phyloP scores from a whole-genome alignment of 2,888 invertebrate genomes.

The Drosophila aldrichi region DNA sequence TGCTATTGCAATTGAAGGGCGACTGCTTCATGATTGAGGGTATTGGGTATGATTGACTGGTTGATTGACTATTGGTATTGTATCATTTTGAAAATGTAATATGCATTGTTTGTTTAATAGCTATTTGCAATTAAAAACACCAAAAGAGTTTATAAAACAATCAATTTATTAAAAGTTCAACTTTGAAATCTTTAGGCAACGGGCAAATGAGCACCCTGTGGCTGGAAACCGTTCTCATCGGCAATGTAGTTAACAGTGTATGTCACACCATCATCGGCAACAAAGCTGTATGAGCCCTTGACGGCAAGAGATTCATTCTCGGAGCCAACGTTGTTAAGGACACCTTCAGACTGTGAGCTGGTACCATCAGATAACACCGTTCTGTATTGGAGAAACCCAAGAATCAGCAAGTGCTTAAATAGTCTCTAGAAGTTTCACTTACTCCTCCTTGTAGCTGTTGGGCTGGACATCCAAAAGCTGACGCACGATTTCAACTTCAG shows the following conservation, averaged over 20 bases:
- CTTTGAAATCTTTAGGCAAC: neutral
- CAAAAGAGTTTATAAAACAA: neutral
- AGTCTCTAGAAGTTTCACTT: neutral
- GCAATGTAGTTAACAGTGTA: conserved; percentile 73
- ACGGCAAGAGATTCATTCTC: conserved; percentile 72
- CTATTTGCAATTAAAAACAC: neutral
- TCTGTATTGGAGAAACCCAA: neutral
- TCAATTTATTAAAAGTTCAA: neutral
- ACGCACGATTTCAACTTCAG: conserved; percentile 11
- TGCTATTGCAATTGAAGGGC: too few relatives aligned
- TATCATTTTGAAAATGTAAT: too few relatives aligned
- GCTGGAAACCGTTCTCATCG: conserved; percentile 86
- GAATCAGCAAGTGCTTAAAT: neutral
- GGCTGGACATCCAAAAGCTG: conserved; percentile 81
- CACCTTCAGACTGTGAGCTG: neutral
- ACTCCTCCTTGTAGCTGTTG: conserved; percentile 85
- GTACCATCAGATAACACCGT: neutral
- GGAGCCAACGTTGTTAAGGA: conserved; percentile 37
- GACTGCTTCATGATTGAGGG: too few relatives aligned
- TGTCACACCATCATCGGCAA: conserved; percentile 66
- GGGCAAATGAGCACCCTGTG: conserved; percentile 81
- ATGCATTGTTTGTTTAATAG: too few relatives aligned
- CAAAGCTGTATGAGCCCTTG: conserved; percentile 63
- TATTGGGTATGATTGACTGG: too few relatives aligned
- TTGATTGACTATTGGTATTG: too few relatives aligned